Evolutionary conservation across 2,888 invertebrate genomes (phyloP), one percentile per base, ranked within the genome.

Genomic region (Pristionchus fissidentatus): DNA sequence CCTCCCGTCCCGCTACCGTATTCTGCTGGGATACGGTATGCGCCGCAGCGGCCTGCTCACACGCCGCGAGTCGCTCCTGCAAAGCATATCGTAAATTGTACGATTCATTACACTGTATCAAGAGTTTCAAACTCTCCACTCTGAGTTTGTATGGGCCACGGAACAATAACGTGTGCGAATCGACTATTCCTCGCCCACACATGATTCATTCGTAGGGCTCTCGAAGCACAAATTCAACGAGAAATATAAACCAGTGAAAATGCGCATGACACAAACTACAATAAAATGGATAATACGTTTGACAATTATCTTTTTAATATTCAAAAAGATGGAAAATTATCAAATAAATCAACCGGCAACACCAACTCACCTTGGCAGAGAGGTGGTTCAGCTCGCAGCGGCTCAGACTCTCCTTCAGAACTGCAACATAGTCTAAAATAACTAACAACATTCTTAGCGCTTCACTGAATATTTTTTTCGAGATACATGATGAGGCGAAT

Each of bases 361-460:
- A 29, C 5, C 19, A 22, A 80, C 46, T 81, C 32, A 81, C 80
- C 62, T 62, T 81, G 46, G 41, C 46, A 46, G 80, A 81, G n/a
- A 62, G 35, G 46, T 81, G 80, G 22, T 81, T 81, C 32, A 81
- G 8, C 46, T 81, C 80, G 62, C 80, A 81, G 0, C 46, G 43
- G 3, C 52, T 32, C 29, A 81, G 80, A 60, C 32, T 81, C 60
- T 81, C 62, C 29, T 46, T 81, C 32, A 62, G 43, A 62, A 35
- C 80, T 81, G 62, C 35, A 62, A 81, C n/a, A n/a, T n/a, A n/a
- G n/a, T n/a, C n/a, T n/a, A n/a, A n/a, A n/a, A n/a, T n/a, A n/a
- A n/a, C n/a, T n/a, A n/a, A n/a, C n/a, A n/a, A n/a, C n/a, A n/a
- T n/a, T n/a, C n/a, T n/a, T n/a, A n/a, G n/a, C n/a, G n/a, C n/a